These are phyloP conservation scores for Neodon shergylaensis DNA, from an alignment of 2,113 vertebrate species.

Conservation along the genomic window DNA sequence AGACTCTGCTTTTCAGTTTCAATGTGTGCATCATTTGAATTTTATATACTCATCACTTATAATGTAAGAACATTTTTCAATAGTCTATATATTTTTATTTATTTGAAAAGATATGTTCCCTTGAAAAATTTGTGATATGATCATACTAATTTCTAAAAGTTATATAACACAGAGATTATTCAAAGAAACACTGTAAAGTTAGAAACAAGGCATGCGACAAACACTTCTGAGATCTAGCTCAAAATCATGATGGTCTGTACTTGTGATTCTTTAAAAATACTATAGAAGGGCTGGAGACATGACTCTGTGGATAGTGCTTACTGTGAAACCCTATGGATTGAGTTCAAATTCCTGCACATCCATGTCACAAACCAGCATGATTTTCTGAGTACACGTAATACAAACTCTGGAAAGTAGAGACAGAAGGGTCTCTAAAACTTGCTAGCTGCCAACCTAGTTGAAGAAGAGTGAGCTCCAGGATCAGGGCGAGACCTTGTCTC, in stretches of 20 bases:
- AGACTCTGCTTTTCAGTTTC: background rate
- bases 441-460: background rate
- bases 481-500: background rate
- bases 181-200: slow-evolving; percentile 21
- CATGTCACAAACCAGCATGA: background rate
- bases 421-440: background rate
- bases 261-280: background rate
- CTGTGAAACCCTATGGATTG: background rate
- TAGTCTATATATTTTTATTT: background rate
- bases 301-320: background rate
- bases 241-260: background rate
- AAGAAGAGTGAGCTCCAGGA: background rate
- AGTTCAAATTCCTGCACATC: background rate
- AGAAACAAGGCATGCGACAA: background rate
- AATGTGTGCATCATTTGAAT: background rate
- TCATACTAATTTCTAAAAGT: slow-evolving; percentile 1
- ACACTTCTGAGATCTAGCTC: background rate
- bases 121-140: slow-evolving; percentile 2
- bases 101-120: background rate
- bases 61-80: background rate
- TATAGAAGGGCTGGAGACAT: background rate
- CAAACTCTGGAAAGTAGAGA: background rate
- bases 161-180: background rate
- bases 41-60: background rate
- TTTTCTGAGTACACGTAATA: background rate